These are phyloP conservation scores for Stratiomys singularior DNA, from an alignment of 2,888 invertebrate species.

Conservation along the genomic window DNA sequence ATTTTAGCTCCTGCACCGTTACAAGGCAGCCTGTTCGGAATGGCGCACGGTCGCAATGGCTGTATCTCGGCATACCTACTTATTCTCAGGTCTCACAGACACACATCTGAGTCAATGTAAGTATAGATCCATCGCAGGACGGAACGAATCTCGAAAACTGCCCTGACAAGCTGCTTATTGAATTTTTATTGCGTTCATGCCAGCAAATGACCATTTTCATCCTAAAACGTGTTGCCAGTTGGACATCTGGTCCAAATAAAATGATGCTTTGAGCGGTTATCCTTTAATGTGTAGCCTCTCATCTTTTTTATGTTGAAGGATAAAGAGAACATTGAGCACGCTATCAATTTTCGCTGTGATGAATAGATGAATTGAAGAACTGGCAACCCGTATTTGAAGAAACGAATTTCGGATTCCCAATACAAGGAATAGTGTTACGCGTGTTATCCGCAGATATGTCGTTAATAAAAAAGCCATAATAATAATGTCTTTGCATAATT, in stretches of 20 bases:
- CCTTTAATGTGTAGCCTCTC: too few species aligned
- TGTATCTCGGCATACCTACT: neutral
- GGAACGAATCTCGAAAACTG: slow-evolving; percentile 37
- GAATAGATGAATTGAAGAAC: neutral
- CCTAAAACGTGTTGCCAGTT: neutral
- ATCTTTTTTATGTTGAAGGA: too few species aligned
- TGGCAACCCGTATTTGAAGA: neutral
- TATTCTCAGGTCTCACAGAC: neutral
- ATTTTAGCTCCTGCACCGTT: neutral
- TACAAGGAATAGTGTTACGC: slow-evolving; percentile 25
- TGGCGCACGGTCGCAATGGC: neutral
- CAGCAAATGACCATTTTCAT: neutral
- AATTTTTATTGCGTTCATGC: slow-evolving; percentile 31
- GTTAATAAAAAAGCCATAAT: slow-evolving; percentile 40
- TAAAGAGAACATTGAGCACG: too few species aligned
- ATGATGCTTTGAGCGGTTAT: neutral
- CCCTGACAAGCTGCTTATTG: slow-evolving; percentile 38
- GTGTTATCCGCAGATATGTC: slow-evolving; percentile 26
- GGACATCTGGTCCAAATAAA: neutral
- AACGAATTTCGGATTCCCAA: neutral
- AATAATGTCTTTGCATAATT: slow-evolving; percentile 35
- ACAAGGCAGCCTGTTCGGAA: neutral
- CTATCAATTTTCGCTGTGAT: too few species aligned
- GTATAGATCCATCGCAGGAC: slow-evolving; percentile 5
- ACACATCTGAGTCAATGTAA: slow-evolving; percentile 15